Evolutionary conservation across 2,888 invertebrate genomes (phyloP).

Genomic region (Deilephila elpenor): DNA sequence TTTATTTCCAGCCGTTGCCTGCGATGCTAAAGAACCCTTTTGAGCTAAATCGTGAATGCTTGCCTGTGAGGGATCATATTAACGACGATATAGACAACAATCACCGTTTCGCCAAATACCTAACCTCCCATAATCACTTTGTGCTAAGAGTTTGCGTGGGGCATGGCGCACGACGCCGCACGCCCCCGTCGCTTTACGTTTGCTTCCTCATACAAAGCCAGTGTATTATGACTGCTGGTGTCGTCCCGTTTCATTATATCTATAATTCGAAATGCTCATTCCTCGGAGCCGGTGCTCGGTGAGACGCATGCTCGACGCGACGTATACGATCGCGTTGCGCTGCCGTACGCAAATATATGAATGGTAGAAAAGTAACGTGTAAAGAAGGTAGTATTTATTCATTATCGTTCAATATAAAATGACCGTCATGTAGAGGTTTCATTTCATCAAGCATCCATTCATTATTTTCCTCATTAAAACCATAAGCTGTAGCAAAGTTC

Average conservation of each 20-base stretch:
- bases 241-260: conserved; percentile 26
- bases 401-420: conserved; percentile 70
- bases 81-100: conserved; percentile 82
- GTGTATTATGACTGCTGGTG: conserved; percentile 79
- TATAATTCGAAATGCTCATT: conserved; percentile 72
- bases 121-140: conserved; percentile 80
- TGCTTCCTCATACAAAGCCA: conserved; percentile 76
- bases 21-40: conserved; percentile 84
- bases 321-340: conserved; percentile 60
- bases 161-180: conserved; percentile 47
- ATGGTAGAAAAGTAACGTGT: conserved; percentile 78
- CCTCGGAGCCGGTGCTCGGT: conserved; percentile 74
- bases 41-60: conserved; percentile 85
- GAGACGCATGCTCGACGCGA: conserved; percentile 77
- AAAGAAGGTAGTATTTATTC: conserved; percentile 81
- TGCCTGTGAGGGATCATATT: conserved; percentile 85
- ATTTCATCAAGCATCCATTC: conserved; percentile 46
- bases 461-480: neutral
- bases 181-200: conserved; percentile 72
- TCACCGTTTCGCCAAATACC: conserved; percentile 80
- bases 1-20: conserved; percentile 85
- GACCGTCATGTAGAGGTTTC: conserved; percentile 53
- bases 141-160: conserved; percentile 76
- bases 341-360: conserved; percentile 76
- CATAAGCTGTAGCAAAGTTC: neutral